Conservation (phyloP, 2,888 invertebrate genomes). For the Chromoteleia sp. region DNA sequence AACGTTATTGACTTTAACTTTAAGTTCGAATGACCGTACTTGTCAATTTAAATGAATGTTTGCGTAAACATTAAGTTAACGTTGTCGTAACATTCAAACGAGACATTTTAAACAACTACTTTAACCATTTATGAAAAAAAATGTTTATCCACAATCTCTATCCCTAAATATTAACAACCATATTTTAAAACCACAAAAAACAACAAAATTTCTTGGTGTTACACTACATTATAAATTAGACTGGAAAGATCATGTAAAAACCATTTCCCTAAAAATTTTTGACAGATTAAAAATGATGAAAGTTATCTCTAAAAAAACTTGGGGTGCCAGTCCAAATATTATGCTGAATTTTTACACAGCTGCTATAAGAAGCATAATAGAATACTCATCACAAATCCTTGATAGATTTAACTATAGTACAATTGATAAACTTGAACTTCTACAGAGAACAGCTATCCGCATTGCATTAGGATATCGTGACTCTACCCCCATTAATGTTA, state of each 20-base stretch:
- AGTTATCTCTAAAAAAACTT: conserved; percentile 1
- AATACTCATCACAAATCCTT: neutral
- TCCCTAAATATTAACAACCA: neutral
- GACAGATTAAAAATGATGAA: neutral
- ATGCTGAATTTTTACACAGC: neutral
- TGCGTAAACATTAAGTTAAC: too few species aligned
- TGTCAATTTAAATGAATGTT: too few species aligned
- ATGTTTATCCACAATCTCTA: neutral
- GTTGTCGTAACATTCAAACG: too few species aligned
- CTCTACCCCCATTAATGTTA: neutral
- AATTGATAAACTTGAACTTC: neutral
- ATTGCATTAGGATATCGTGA: neutral
- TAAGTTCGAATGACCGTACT: too few species aligned
- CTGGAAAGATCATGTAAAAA: neutral
- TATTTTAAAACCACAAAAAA: neutral
- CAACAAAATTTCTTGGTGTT: neutral
- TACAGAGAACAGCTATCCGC: neutral
- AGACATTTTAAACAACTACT: too few species aligned
- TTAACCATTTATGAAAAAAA: neutral
- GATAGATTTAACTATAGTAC: neutral
- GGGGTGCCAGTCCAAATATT: neutral
- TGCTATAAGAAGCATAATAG: conserved; percentile 9
- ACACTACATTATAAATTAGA: neutral
- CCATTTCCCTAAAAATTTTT: neutral
- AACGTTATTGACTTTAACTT: too few species aligned